These are phyloP conservation scores for Phaetusa simplex DNA, from an alignment of 2,113 vertebrate species.

Conservation along the genomic window DNA sequence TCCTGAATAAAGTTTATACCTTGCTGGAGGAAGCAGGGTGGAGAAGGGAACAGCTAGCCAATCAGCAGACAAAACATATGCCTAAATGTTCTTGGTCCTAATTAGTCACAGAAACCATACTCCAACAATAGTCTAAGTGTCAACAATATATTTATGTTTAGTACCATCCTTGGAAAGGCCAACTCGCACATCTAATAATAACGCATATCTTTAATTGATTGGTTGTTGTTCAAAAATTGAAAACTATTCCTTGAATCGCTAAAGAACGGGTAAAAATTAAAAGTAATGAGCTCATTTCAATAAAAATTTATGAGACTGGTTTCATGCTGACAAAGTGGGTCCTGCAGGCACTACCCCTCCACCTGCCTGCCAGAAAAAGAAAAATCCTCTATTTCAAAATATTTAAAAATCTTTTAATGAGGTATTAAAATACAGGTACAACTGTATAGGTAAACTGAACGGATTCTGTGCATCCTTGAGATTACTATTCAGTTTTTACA, in stretches of 20 bases:
- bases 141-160: neutral
- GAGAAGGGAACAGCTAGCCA: neutral
- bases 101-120: neutral
- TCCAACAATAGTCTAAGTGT: neutral
- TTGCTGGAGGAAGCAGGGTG: neutral
- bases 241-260: neutral
- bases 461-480: neutral
- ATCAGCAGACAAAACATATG: neutral
- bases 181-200: neutral
- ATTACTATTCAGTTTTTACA: neutral
- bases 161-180: neutral
- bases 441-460: neutral
- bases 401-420: slow-evolving; percentile 30
- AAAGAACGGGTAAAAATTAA: slow-evolving; percentile 51
- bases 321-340: slow-evolving; percentile 56
- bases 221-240: neutral
- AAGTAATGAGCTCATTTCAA: slow-evolving; percentile 70
- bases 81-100: neutral
- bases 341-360: slow-evolving; percentile 29
- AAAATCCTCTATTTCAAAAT: slow-evolving; percentile 11
- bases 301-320: slow-evolving; percentile 69
- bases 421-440: neutral
- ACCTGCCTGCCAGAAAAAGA: slow-evolving; percentile 15
- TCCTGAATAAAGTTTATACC: neutral
- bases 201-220: neutral